Base-by-base conservation (phyloP, 2,797 vertebrate species). In the Decapterus maruadsi region DNA sequence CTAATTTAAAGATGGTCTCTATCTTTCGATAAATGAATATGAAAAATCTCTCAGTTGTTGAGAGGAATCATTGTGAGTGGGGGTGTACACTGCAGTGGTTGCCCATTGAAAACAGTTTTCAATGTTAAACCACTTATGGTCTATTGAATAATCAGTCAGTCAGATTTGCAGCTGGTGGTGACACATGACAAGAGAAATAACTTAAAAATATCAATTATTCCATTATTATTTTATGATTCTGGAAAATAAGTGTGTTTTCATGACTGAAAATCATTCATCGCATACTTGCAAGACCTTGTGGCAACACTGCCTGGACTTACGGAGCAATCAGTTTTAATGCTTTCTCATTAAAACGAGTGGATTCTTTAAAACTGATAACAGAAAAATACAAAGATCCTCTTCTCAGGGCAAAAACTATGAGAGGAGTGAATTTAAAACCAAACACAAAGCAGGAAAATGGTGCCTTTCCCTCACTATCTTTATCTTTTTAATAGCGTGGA, bases 1-100 rank as follows among this genome's bases (percentile, higher is more conserved):
- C 72, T 87, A 75, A 91, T 90, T 89, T 91, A 90, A 90, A 92
- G 75, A 90, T 58, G 62, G 63, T 71, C 66, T 19, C 75, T 51
- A 59, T 83, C 68, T 90, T 75, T 50, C 78, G 75, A 89, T 84
- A 76, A 89, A 92, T 89, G 40, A 81, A 75, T 61, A 72, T 70
- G 57, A 82, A 59, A 72, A 71, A 69, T 67, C 34, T 77, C 69
- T 72, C 68, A 83, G 76, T 87, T 81, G 56, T 87, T 80, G 55
- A 88, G 73, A 80, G 57, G 31, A 86, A 79, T 83, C 75, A 43
- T 75, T 69, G 6, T 34, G 73, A 82, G 61, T 51, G 77, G 22
- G 59, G 40, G 63, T 57, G 42, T 68, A 68, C 61, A 80, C 60
- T 76, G 65, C 59, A 75, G 6, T 75, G 36, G 69, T 70, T 86